Evolutionary conservation across 2,113 vertebrate species (phyloP), one percentile per base, ranked within the genome.

Genomic region (Albula glossodonta): DNA sequence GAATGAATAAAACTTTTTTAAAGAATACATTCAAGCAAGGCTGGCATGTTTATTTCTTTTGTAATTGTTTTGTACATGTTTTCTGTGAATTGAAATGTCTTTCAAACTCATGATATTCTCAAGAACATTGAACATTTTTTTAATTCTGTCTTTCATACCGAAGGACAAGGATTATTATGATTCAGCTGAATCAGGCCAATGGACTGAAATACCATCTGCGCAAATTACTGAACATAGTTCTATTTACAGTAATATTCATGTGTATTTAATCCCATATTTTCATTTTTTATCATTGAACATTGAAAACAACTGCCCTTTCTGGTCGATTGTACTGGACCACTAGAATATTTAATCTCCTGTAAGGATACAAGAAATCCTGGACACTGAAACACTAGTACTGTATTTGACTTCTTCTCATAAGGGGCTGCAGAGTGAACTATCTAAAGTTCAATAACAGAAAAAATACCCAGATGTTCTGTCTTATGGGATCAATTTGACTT

Each of bases 401-500:
- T 77, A 77, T 77, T 19, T 10, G 70, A 31, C 70, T 5, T n/a
- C 3, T 77, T 77, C 70, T 19, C 70, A 31, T 77, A 7, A 9
- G 70, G 70, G 70, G 22, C 22, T 77, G 6, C 25, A 50, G 49
- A 41, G 70, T 74, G 17, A 80, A 19, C 49, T 48, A 50, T 50
- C 7, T 79, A 17, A 50, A 79, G 78, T n/a, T 3, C 63, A 80
- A 51, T 80, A 80, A 50, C 31, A 12, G 78, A 41, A 80, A 80
- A 80, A 80, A 80, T 2, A 22, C 48, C 12, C 78, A 51, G 78
- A 80, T 80, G 78, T 79, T 77, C 70, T 79, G 78, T 79, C 78
- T 79, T 79, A 79, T 13, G 31, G 31, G 78, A 79, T 79, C 5
- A 41, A 13, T 31, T 79, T 79, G 50, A 80, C 60, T 66, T 66